Conservation (phyloP, 2,113 vertebrate species). For the Sturnus vulgaris region DNA sequence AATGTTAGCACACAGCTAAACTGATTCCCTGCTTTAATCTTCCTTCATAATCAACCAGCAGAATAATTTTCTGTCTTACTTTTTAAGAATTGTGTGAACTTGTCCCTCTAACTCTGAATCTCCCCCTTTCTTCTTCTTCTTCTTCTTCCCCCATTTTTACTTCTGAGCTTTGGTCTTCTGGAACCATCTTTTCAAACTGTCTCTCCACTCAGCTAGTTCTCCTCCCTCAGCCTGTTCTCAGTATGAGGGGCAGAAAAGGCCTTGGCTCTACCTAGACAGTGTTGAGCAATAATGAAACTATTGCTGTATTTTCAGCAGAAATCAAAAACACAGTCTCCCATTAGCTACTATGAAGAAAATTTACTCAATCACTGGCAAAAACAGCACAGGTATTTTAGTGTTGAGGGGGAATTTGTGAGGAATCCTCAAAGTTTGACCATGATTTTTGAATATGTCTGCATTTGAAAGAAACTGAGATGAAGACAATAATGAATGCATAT, state of each 20-base stretch:
- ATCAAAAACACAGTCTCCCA: not conserved
- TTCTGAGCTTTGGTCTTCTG: not conserved
- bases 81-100: not conserved
- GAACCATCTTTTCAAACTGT: not conserved
- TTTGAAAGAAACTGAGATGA: not conserved
- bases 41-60: not conserved
- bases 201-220: not conserved
- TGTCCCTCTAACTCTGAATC: not conserved
- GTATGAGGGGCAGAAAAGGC: not conserved
- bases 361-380: not conserved
- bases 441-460: not conserved
- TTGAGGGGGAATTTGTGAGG: not conserved
- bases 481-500: too few relatives aligned
- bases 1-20: not conserved
- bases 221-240: rapidly evolving
- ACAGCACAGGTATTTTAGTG: not conserved
- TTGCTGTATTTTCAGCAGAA: not conserved
- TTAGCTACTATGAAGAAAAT: not conserved
- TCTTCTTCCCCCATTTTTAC: not conserved
- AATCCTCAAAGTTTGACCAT: not conserved
- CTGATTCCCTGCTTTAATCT: not conserved
- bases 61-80: not conserved
- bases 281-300: not conserved
- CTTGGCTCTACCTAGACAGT: not conserved
- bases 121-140: not conserved